Evolutionary conservation across 2,888 invertebrate genomes (phyloP).

Genomic region (Carterocephalus palaemon): DNA sequence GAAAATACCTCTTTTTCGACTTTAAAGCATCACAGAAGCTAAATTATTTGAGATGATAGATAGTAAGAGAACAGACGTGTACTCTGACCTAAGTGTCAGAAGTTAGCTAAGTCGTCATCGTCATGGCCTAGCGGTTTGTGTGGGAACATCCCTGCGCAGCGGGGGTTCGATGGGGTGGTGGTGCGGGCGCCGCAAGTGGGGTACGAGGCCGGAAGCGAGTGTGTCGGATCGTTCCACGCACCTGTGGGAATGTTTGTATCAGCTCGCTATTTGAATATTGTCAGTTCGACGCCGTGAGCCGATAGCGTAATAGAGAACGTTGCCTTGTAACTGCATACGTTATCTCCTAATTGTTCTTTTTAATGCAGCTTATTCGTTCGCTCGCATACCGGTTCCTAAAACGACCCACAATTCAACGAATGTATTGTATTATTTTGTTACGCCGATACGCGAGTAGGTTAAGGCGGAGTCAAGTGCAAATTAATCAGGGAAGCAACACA

Average conservation of each 20-base stretch:
- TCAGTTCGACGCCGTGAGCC: conserved; percentile 35
- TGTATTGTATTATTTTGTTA: too few species aligned
- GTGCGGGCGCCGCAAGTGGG: conserved; percentile 52
- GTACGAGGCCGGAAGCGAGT: conserved; percentile 68
- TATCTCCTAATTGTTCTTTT: conserved; percentile 38
- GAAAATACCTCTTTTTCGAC: too few species aligned
- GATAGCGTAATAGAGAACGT: conserved; percentile 37
- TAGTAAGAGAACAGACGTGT: conserved; percentile 28
- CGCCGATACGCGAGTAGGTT: conserved; percentile 10
- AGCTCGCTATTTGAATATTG: conserved; percentile 56
- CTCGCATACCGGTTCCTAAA: conserved; percentile 29
- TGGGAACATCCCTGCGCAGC: conserved; percentile 58
- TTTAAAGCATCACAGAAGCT: too few species aligned
- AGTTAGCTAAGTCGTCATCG: conserved; percentile 61
- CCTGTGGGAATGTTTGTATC: conserved; percentile 68
- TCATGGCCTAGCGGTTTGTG: conserved; percentile 61
- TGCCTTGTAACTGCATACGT: conserved; percentile 42
- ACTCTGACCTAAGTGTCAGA: conserved; percentile 43
- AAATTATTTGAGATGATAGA: background rate
- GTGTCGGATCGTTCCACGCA: conserved; percentile 65
- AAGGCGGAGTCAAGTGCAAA: conserved; percentile 43
- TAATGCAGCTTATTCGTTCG: conserved; percentile 24
- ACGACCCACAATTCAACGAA: conserved; percentile 1
- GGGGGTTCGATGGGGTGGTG: conserved; percentile 34
- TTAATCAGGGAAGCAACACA: conserved; percentile 33